Conservation (phyloP, 2,797 vertebrate species). For the Cossypha dichroa region DNA sequence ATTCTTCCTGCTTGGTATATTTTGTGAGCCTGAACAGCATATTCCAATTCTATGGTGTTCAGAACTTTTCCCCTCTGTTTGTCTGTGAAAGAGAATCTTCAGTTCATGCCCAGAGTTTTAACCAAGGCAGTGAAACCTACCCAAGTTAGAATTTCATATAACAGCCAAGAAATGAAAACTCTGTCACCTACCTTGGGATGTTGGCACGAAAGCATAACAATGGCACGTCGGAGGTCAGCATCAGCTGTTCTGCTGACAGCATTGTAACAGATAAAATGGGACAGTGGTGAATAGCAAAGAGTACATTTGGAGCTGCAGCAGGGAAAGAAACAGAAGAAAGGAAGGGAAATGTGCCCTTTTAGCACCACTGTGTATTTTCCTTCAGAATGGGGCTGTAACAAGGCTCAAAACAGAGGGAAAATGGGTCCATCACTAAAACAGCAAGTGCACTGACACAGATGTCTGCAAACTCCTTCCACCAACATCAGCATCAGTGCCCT, state of each 20-base stretch:
- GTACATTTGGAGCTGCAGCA: neutral
- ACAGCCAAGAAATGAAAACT: neutral
- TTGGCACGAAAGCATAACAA: neutral
- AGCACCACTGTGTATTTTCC: neutral
- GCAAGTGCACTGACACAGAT: neutral
- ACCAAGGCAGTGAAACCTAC: constrained; percentile 5
- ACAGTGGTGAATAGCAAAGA: neutral
- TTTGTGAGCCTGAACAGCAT: neutral
- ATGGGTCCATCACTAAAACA: neutral
- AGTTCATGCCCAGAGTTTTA: constrained; percentile 30
- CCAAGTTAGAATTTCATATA: neutral
- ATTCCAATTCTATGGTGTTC: neutral
- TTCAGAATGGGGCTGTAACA: neutral
- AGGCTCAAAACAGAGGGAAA: neutral
- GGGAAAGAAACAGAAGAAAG: neutral
- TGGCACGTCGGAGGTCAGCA: neutral
- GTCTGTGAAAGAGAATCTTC: neutral
- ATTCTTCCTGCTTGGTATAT: neutral
- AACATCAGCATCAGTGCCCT: neutral
- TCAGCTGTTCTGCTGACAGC: neutral
- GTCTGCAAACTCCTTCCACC: neutral
- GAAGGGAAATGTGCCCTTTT: neutral
- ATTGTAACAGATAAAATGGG: neutral
- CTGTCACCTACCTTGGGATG: neutral
- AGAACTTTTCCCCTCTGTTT: neutral